These are phyloP conservation scores for Agrotis segetum DNA, from an alignment of 2,888 invertebrate species.

Conservation along the genomic window DNA sequence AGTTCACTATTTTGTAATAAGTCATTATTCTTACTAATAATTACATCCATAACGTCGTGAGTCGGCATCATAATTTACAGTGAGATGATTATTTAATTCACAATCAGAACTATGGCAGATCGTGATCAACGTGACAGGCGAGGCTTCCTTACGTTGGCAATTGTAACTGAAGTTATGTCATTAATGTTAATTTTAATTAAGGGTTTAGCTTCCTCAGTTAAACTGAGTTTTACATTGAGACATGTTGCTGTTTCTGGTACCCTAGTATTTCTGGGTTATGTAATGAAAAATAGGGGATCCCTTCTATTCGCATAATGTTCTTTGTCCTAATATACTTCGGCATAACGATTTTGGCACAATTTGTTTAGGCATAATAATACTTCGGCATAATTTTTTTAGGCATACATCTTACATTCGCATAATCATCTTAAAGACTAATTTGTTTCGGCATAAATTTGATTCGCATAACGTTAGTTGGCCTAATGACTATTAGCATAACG, in stretches of 20 bases:
- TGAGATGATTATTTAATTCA: conserved; percentile 35
- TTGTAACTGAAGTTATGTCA: conserved; percentile 40
- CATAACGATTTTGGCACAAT: no score
- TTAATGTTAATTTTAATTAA: conserved; percentile 21
- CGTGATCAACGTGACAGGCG: conserved; percentile 39
- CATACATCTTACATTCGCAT: no score
- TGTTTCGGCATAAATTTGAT: no score
- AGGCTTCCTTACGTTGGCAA: conserved; percentile 38
- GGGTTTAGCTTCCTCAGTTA: conserved; percentile 20
- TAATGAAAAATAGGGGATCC: no score
- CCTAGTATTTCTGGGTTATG: conserved; percentile 4
- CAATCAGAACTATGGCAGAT: conserved; percentile 29
- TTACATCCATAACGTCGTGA: conserved; percentile 10
- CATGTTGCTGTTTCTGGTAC: neutral
- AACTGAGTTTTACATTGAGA: conserved; percentile 15
- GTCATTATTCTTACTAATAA: neutral
- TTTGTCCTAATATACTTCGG: no score
- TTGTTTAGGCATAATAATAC: no score
- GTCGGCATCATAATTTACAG: neutral
- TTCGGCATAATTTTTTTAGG: no score
- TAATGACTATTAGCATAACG: no score
- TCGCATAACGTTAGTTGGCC: no score
- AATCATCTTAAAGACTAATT: no score
- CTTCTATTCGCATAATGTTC: no score
- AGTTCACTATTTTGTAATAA: no score